Percentiles rank a stretch among this genome's conserved stretches.
Conservation (phyloP, 2,888 invertebrate species). For the Drosophila borealis region DNA sequence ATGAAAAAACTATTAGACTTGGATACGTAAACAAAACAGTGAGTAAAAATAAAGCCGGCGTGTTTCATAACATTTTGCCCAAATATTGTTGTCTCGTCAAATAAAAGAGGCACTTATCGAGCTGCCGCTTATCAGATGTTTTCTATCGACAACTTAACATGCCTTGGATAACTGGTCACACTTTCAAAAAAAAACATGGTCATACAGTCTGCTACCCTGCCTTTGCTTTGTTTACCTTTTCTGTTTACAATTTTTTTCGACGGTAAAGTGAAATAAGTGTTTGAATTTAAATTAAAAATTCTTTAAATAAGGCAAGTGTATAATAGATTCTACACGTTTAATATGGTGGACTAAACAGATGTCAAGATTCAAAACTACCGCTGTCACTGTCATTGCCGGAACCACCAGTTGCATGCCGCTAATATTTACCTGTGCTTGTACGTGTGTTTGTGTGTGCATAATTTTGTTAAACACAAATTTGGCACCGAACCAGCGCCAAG, state of each 20-base stretch:
- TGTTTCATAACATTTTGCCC: constrained; percentile 56
- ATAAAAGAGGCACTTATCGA: constrained; percentile 15
- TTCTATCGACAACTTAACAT: constrained; percentile 24
- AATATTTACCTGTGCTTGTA: constrained; percentile 16
- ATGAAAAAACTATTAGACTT: constrained; percentile 13
- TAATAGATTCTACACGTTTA: not conserved
- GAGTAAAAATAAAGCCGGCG: constrained; percentile 38
- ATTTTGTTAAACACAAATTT: constrained; percentile 37
- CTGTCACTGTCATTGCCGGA: constrained; percentile 9
- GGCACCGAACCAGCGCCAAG: constrained; percentile 64
- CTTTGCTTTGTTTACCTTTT: constrained; percentile 50
- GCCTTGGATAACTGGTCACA: constrained; percentile 45
- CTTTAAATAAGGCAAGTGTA: constrained; percentile 15
- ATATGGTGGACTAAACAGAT: not conserved
- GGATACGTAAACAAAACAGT: constrained; percentile 32
- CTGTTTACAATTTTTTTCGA: constrained; percentile 45
- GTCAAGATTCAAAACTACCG: not conserved
- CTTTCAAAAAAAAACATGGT: constrained; percentile 15
- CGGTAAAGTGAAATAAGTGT: not conserved
- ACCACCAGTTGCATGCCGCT: constrained; percentile 60
- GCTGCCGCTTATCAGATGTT: constrained; percentile 39
- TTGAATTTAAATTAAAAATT: constrained; percentile 9
- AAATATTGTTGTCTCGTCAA: constrained; percentile 10
- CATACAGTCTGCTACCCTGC: constrained; percentile 1
- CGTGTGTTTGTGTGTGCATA: constrained; percentile 16